Base-by-base conservation (phyloP, 53 echinoderm and acorn worm genomes). In the Luidia sarsii region DNA sequence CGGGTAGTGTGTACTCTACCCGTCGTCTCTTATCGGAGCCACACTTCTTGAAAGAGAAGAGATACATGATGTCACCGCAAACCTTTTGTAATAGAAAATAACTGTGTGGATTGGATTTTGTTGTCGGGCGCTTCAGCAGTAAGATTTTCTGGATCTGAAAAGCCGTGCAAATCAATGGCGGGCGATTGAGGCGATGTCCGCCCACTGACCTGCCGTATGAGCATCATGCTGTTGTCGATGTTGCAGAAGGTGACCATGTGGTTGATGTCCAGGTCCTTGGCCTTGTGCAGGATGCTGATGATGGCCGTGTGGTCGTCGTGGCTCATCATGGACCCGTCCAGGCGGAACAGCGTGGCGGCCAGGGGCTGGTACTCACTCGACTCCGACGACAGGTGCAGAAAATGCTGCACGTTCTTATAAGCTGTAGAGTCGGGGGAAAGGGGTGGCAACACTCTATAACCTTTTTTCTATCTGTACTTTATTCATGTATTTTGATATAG, bases 321-420 rank as follows among this genome's bases (percentile, higher is more conserved):
- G 1, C 59, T 64, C 0, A 61, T 21, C 0, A 62, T 57, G 52
- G 82, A 83, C 41, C 63, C 21, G 16, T 86, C 80, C 38, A 93
- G 61, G 35, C 91, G 82, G 24, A 93, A 86, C 70, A 96, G 39
- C 29, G 87, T 52, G 20, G 93, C 93, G 55, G 90, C 88, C 0
- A 90, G 92, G 7, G 85, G 68, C 45, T 80, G 48, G 5, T 59
- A 57, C 0, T 85, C 65, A 15, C 68, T 61, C 0, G 75, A 60
- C 16, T 57, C 62, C 59, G 86, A 75, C 2, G 97, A 82, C 20
- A 89, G 68, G 55, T 84, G 80, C 34, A 96, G 67, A 37, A 96
- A 83, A 16, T 92, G 93, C 64, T 96, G 88, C 21, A 96, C 97
- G 36, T 91, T 91, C 62, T 79, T 86, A 66, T 93, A 96, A 9